Evolutionary conservation across 2,888 invertebrate genomes (phyloP), one percentile per base, ranked within the genome.

Genomic region (Athrips mouffetella): DNA sequence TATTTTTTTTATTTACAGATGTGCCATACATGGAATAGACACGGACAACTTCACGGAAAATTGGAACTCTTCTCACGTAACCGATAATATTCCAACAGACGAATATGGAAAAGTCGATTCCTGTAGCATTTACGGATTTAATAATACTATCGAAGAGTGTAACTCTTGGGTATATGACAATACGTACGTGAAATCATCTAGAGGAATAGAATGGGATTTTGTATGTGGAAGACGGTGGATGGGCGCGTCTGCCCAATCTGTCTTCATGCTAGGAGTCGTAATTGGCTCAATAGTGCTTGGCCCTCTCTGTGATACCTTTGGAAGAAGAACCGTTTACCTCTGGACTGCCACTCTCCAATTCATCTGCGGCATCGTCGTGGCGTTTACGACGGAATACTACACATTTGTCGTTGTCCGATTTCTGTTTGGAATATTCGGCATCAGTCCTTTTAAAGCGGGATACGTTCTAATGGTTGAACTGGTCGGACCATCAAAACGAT

Each of bases 221-320:
- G 95, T 96, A 0, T 96, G 96, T 71, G 90, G 91, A 54, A 85
- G 89, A 35, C 89, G 94, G 37, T 96, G 95, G 95, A 93, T 94
- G 92, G 94, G 94, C 2, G 93, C 96, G 0, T 77, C 93, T 1
- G 92, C 94, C 0, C 96, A 96, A 69, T 92, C 94, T 0, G 79
- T 90, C 1, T 94, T 93, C 73, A 96, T 96, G 96, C 90, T 95
- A 65, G 96, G 96, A 7, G 95, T 95, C 3, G 92, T 96, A 57
- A 85, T 91, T 0, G 96, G 96, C 0, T 95, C 96, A 0, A 91
- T 96, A 0, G 90, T 91, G 0, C 86, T 96, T 18, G 96, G 96
- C 10, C 91, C 92, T 47, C 76, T 95, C 63, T 95, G 96, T 1
- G 96, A 96, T 66, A 93, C 91, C 76, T 90, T 94, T 53, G 96